Percentiles rank a stretch among this genome's conserved stretches.
Conservation (phyloP, 2,888 invertebrate genomes). For the Scaptomyza flava region DNA sequence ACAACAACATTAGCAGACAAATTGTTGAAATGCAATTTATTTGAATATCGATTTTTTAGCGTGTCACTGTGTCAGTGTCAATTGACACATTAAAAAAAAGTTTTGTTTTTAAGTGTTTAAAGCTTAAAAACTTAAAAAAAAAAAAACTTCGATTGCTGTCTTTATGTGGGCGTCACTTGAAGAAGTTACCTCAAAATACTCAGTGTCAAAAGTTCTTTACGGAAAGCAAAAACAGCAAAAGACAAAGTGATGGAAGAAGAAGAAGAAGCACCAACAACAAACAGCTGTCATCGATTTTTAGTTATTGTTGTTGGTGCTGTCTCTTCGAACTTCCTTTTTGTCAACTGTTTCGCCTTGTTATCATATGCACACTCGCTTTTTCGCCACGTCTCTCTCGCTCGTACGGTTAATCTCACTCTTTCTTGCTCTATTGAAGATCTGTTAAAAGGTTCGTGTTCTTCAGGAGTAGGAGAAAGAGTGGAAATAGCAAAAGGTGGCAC, state of each 20-base stretch:
- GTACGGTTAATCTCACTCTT: background rate
- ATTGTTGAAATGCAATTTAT: conserved; percentile 62
- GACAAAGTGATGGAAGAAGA: conserved; percentile 3
- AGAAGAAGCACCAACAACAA: conserved; percentile 28
- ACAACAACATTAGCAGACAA: conserved; percentile 34
- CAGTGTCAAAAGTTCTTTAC: conserved; percentile 67
- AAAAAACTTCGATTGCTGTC: conserved; percentile 10
- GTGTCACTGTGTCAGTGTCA: conserved; percentile 72
- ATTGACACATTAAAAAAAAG: conserved; percentile 25
- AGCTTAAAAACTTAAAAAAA: conserved; percentile 46
- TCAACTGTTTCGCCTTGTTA: conserved; percentile 56
- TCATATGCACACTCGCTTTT: conserved; percentile 26
- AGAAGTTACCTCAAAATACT: conserved; percentile 17
- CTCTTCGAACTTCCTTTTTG: conserved; percentile 50
- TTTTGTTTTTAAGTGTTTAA: conserved; percentile 25
- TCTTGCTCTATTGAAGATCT: conserved; percentile 19
- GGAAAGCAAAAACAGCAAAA: conserved; percentile 10
- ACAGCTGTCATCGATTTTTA: conserved; percentile 64
- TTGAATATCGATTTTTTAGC: conserved; percentile 63
- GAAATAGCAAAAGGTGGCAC: conserved; percentile 54
- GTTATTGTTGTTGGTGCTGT: conserved; percentile 22
- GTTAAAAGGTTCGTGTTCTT: conserved; percentile 20
- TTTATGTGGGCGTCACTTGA: conserved; percentile 61
- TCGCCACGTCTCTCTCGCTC: conserved; percentile 3
- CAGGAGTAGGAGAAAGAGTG: conserved; percentile 35